A percentile compares a stretch with the other conserved stretches of the same genome.
phyloP scores from a whole-genome alignment of 1,140 invertebrate species.

The Dinothrombium tinctorium region DNA sequence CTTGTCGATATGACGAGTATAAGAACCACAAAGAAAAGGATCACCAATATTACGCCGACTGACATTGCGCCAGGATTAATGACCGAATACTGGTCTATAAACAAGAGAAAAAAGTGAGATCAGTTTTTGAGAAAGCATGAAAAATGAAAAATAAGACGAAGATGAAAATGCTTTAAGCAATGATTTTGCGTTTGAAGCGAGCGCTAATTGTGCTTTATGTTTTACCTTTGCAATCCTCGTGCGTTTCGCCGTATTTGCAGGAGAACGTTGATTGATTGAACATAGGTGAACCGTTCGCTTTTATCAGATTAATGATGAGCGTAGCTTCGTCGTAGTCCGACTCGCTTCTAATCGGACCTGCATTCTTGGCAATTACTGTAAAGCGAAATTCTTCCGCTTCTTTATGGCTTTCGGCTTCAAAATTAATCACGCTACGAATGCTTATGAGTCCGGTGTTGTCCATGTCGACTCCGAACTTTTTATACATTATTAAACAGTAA shows the following conservation, averaged over 20 bases:
- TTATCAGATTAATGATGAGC: constrained; percentile 73
- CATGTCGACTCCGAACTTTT: neutral
- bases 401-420: neutral
- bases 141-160: too few species aligned
- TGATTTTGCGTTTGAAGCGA: too few species aligned
- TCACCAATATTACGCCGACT: constrained; percentile 70
- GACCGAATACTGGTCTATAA: constrained; percentile 31
- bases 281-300: constrained; percentile 83
- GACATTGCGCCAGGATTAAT: constrained; percentile 37
- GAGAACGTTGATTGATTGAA: constrained; percentile 27
- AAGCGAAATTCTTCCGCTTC: constrained; percentile 26
- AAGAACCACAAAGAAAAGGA: constrained; percentile 74
- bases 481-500: neutral
- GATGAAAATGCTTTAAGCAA: too few species aligned
- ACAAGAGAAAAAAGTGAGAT: too few species aligned
- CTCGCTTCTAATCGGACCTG: constrained; percentile 67
- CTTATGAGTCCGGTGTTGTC: neutral
- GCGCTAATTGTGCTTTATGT: too few species aligned
- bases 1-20: constrained; percentile 63
- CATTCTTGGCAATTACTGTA: constrained; percentile 81
- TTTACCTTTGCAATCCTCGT: too few species aligned
- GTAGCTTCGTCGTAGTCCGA: constrained; percentile 74
- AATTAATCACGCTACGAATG: neutral
- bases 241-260: neutral
- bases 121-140: too few species aligned